Evolutionary conservation across 2,113 vertebrate genomes (phyloP), one percentile per base, ranked within the genome.

Genomic region (Gadus chalcogrammus): DNA sequence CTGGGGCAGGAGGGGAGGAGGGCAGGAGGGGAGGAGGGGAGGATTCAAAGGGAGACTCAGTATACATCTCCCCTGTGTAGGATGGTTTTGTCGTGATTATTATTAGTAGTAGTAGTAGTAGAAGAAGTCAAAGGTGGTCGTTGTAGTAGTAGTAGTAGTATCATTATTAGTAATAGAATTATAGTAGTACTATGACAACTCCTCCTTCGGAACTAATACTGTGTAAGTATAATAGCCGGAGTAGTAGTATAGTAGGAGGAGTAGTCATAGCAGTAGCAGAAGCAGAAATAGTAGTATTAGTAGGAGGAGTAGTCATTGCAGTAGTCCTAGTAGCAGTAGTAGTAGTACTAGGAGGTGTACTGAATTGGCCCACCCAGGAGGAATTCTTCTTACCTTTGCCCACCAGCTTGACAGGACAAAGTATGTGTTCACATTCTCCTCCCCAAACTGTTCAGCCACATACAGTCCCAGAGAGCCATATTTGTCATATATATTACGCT

Each of bases 321-420:
- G 16, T 59, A 59, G 56, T 59, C 8, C 56, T 59, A 59, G 56
- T 59, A 59, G 15, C 4, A 15, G 17, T 59, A 59, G 56, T 59
- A n/a, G 42, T 48, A 48, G 8, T 13, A 48, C 9, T 48, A 48
- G 42, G 1, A 48, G 8, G 42, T 48, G 42, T 48, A 48, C 12
- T 9, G 11, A 48, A 48, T 48, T 9, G 42, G 9, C 6, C 55
- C 7, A 58, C 55, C 55, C 55, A 22, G 20, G 60, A 61, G 20
- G 3, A 13, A 12, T 20, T 15, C 4, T 1, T 35, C 82, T 94
- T 82, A 98, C 97, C 96, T 99, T 99, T 60, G 97, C 97, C 97
- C 97, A 99, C 97, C 97, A 99, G 87, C 97, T 99, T 80, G 97
- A 99, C 0, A 99, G 93, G 81, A 99, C 97, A 64, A 99, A 99